These are phyloP conservation scores for Camponotus fellah DNA, from an alignment of 2,888 invertebrate species.

Conservation along the genomic window DNA sequence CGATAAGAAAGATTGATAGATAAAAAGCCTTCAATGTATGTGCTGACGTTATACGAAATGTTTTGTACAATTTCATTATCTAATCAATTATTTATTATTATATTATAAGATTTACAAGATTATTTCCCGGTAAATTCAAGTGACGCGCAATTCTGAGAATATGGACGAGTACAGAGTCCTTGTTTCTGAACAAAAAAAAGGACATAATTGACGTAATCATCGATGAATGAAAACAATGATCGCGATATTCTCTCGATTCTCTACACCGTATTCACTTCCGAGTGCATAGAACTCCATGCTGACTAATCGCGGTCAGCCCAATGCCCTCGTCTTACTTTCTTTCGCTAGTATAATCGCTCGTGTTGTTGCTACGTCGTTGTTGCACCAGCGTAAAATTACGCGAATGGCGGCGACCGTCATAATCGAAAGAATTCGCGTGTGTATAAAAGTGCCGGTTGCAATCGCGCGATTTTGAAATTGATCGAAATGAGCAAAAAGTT, in stretches of 20 bases:
- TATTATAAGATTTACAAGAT: not conserved
- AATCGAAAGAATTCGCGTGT: conserved; percentile 71
- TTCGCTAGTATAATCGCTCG: conserved; percentile 20
- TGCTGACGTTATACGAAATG: not conserved
- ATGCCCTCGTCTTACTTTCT: conserved; percentile 53
- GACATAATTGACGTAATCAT: not conserved
- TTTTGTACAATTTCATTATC: not conserved
- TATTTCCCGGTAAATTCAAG: not conserved
- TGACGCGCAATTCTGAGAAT: not conserved
- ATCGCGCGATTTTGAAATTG: conserved; percentile 63
- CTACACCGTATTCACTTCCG: conserved; percentile 19
- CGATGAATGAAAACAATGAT: not conserved
- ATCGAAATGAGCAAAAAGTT: conserved; percentile 27
- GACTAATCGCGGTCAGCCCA: conserved; percentile 25
- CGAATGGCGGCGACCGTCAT: conserved; percentile 56
- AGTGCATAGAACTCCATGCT: conserved; percentile 37
- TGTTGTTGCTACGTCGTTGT: conserved; percentile 6
- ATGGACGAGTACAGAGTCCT: not conserved
- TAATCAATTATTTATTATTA: not conserved
- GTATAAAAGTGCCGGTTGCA: conserved; percentile 53
- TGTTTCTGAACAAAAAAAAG: not conserved
- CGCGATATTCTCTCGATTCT: conserved; percentile 8
- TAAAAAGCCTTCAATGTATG: not conserved
- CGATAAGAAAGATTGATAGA: not conserved
- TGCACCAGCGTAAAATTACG: conserved; percentile 57